Conservation (phyloP, 2,888 invertebrate species). For the Trachelus iudaicus region DNA sequence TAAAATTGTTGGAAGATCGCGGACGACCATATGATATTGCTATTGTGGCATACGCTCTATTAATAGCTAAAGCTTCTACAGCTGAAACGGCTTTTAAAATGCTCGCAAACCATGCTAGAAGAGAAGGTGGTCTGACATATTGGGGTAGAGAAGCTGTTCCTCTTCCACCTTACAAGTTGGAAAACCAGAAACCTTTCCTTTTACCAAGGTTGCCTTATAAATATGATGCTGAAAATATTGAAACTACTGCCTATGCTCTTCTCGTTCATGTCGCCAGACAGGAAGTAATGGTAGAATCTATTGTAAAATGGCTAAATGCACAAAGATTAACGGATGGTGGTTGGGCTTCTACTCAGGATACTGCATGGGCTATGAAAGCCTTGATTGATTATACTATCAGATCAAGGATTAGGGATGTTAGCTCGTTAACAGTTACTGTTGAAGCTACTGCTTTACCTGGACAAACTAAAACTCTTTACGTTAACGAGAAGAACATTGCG, state of each 20-base stretch:
- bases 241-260: constrained; percentile 92
- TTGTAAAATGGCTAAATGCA: constrained; percentile 91
- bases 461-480: constrained; percentile 73
- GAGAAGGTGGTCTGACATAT: constrained; percentile 84
- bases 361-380: constrained; percentile 88
- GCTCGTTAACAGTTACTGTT: constrained; percentile 79
- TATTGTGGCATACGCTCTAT: constrained; percentile 89
- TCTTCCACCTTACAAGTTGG: constrained; percentile 84
- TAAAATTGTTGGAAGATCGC: constrained; percentile 77
- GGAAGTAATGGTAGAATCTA: constrained; percentile 83
- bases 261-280: constrained; percentile 89
- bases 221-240: constrained; percentile 91
- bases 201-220: constrained; percentile 88
- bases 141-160: constrained; percentile 87
- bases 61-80: constrained; percentile 84
- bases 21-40: constrained; percentile 87
- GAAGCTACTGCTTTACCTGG: constrained; percentile 86
- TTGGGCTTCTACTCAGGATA: constrained; percentile 91
- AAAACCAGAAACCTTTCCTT: constrained; percentile 92
- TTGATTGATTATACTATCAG: constrained; percentile 89
- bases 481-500: constrained; percentile 83
- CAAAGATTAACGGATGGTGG: constrained; percentile 89
- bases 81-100: constrained; percentile 85
- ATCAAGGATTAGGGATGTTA: constrained; percentile 87
- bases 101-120: constrained; percentile 74